Base-by-base conservation (phyloP, 2,888 invertebrate genomes). In the Sesia bembeciformis region DNA sequence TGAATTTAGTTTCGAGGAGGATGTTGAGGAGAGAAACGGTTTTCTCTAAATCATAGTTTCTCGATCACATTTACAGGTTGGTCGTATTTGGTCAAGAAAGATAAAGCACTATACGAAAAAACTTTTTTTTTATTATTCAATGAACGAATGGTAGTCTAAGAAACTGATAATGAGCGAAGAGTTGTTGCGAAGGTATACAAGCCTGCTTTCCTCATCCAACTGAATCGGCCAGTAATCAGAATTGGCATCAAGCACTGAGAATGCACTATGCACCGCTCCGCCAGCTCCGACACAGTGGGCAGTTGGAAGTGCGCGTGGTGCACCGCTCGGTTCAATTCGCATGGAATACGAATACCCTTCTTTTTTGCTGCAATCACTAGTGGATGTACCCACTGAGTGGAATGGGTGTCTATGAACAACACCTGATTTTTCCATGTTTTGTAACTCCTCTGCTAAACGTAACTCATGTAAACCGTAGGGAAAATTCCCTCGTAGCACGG, bases 161-260 rank as follows among this genome's bases (percentile, higher is more conserved):
- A 56, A 60, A 65, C 38, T 57, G 57, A 55, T 58, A 64, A 5
- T 60, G 39, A 0, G 59, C 61, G 43, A 58, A 60, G 0, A 60
- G 61, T 2, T n/a, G 61, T 60, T 6, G 40, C 53, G 51, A 65
- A 67, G 3, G 65, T 67, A 52, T 64, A 65, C 4, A 66, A 49
- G 41, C 59, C 1, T 64, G 52, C 65, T 64, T 4, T 56, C 56
- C 4, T 57, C 56, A 49, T 64, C 60, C 8, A 64, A n/a, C 6
- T 59, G 39, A 0, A 62, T 40, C 42, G 53, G 52, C 65, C 65
- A 66, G 49, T 63, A 68, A 3, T 62, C 62, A n/a, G 57, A 60
- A 5, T 53, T 56, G 3, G 61, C 64, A 46, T 65, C 64, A 38
- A 65, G 46, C 49, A 57, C 58, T 4, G 53, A 55, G 54, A 58